Base-by-base conservation (phyloP, 2,888 invertebrate genomes). In the Tricholauxania praeusta region DNA sequence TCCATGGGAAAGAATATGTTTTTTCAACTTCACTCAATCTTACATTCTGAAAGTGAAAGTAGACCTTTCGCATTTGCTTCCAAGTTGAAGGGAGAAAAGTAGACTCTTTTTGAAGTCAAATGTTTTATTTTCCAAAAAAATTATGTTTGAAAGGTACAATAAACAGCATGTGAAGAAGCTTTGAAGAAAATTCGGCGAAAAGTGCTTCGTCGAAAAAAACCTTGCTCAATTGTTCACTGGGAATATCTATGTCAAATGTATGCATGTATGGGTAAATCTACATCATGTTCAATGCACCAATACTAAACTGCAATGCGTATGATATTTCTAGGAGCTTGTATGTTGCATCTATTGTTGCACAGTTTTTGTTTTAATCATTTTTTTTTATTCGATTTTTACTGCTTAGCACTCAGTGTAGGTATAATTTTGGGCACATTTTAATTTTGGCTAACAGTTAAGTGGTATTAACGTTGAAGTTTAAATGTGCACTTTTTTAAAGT, bases 401-500 rank as follows among this genome's bases (percentile, higher is more conserved):
- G 10, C 7, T 39, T 39, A 39, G 39, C 10, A 5, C 32, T 32
- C 3, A 8, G 39, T 39, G 10, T 10, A 39, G 53, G 7, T 14
- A 53, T 51, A 17, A 53, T 53, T 12, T 53, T 60, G 22, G 28
- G 4, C 12, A 51, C 53, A 53, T 32, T 10, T 60, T 57, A 60
- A 74, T 66, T 72, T 72, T 75, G 68, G 71, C 53, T 60, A 63
- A 66, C 72, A 75, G 68, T 75, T 72, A 67, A 59, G 64, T 62
- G 28, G 62, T 53, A 55, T 70, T 69, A 75, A 63, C 73, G 73
- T 51, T 39, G 51, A 53, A 69, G 62, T 68, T 72, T 60, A 62
- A 75, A 72, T 62, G 66, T 66, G 66, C 55, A 14, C 6, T 2
- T 2, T 3, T 39, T 4, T 39, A 39, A 39, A 39, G 6, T 39